phyloP scores from a whole-genome alignment of 2,797 vertebrate genomes.

The Adrianichthys oophorus region DNA sequence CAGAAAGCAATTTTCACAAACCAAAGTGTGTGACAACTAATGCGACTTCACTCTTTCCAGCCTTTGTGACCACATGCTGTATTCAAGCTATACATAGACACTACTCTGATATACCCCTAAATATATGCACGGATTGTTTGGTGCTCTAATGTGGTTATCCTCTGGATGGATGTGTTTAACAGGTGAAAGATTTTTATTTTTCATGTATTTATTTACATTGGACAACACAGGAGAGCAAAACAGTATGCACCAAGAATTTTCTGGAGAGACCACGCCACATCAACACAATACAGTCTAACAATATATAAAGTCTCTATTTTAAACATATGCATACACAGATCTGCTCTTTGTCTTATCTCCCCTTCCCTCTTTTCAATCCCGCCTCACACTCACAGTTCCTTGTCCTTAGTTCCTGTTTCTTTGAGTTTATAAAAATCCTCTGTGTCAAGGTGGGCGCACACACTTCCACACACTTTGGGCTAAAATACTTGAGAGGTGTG shows the following conservation, averaged over 20 bases:
- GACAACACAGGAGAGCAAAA: constrained; percentile 59
- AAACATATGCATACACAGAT: constrained; percentile 61
- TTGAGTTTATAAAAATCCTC: constrained; percentile 52
- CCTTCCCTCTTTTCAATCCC: neutral
- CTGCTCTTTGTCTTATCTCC: constrained; percentile 57
- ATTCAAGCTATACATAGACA: neutral
- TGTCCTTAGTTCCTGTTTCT: constrained; percentile 51
- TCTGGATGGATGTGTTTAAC: constrained; percentile 64
- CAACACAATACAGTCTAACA: constrained; percentile 76
- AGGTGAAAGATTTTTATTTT: constrained; percentile 62
- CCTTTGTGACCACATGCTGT: constrained; percentile 27
- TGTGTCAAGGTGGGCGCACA: constrained; percentile 26
- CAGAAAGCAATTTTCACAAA: too few relatives aligned
- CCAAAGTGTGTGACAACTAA: too few relatives aligned
- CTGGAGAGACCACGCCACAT: constrained; percentile 75
- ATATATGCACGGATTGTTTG: neutral
- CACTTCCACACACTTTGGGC: constrained; percentile 70
- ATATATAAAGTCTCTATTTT: constrained; percentile 72
- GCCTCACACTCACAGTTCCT: constrained; percentile 5
- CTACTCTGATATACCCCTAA: too few relatives aligned
- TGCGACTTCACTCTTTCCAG: constrained; percentile 13
- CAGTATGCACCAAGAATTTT: constrained; percentile 74
- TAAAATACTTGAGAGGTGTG: constrained; percentile 78
- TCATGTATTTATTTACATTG: constrained; percentile 20
- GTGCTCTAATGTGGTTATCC: constrained; percentile 34